These are phyloP conservation scores for Fringilla coelebs DNA, from an alignment of 2,797 vertebrate genomes.

Conservation along the genomic window DNA sequence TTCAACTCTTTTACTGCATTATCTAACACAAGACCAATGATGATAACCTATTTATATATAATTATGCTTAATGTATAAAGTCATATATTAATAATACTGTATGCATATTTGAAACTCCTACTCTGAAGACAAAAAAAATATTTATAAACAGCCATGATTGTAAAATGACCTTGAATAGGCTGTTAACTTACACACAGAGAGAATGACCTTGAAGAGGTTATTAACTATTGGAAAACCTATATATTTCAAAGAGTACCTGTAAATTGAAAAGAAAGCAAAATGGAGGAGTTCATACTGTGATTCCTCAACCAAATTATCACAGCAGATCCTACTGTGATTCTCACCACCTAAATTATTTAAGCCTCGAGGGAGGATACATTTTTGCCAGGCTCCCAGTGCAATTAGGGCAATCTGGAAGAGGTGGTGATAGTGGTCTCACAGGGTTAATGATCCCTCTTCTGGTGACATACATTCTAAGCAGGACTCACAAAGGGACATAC, in stretches of 20 bases:
- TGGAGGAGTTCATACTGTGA: background rate
- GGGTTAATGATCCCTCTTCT: conserved; percentile 23
- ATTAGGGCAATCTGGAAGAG: background rate
- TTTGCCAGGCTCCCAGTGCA: background rate
- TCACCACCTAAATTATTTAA: conserved; percentile 60
- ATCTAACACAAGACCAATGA: background rate
- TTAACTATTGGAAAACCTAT: background rate
- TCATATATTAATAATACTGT: background rate
- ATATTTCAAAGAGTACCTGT: background rate
- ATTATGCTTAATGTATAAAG: background rate
- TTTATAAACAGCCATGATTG: background rate
- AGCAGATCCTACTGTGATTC: background rate
- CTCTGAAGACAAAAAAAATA: background rate
- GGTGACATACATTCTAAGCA: background rate
- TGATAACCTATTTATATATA: background rate
- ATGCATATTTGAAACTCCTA: background rate
- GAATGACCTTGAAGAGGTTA: background rate
- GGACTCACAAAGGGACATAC: background rate
- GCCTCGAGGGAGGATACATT: background rate
- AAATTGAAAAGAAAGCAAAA: background rate
- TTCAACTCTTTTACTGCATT: background rate
- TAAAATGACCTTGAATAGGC: background rate
- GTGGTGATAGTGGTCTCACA: background rate
- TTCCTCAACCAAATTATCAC: conserved; percentile 38
- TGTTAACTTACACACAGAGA: background rate